Conservation (phyloP, 2,797 vertebrate species). For the Erpetoichthys calabaricus region DNA sequence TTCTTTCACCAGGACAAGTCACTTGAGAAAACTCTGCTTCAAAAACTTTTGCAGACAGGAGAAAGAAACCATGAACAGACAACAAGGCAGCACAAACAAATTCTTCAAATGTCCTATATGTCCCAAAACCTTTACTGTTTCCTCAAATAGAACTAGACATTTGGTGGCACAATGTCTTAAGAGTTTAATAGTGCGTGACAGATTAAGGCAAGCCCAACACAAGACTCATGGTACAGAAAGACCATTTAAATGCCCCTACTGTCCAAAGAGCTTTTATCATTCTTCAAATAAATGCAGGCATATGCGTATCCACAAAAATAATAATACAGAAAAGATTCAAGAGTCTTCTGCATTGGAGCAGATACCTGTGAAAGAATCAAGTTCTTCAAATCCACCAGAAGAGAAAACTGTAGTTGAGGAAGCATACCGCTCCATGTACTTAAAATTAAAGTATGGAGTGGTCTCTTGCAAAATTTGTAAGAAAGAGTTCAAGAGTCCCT, state of each 20-base stretch:
- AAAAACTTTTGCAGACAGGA: slow-evolving; percentile 2
- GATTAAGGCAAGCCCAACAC: no score
- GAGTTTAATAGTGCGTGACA: slow-evolving; percentile 23
- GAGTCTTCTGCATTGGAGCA: no score
- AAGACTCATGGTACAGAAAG: no score
- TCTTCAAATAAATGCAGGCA: slow-evolving; percentile 48
- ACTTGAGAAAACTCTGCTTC: slow-evolving; percentile 47
- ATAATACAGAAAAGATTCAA: no score
- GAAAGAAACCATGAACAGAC: slow-evolving; percentile 17
- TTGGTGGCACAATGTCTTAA: slow-evolving; percentile 37
- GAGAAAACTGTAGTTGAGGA: no score
- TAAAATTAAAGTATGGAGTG: no score
- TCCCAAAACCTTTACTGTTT: slow-evolving; percentile 26
- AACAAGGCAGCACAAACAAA: slow-evolving; percentile 27
- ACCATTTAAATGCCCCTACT: slow-evolving; percentile 45
- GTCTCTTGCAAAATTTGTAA: slow-evolving; percentile 48
- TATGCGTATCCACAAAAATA: not conserved
- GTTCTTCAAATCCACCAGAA: no score
- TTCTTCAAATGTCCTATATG: slow-evolving; percentile 52
- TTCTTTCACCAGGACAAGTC: slow-evolving; percentile 42
- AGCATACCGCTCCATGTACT: no score
- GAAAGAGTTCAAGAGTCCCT: slow-evolving; percentile 24
- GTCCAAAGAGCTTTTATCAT: slow-evolving; percentile 41
- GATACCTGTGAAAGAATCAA: no score
- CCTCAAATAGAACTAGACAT: slow-evolving; percentile 44